Percentiles rank a stretch among this genome's conserved stretches.
phyloP scores from a whole-genome alignment of 1,140 invertebrate genomes.

The Sitophilus oryzae region DNA sequence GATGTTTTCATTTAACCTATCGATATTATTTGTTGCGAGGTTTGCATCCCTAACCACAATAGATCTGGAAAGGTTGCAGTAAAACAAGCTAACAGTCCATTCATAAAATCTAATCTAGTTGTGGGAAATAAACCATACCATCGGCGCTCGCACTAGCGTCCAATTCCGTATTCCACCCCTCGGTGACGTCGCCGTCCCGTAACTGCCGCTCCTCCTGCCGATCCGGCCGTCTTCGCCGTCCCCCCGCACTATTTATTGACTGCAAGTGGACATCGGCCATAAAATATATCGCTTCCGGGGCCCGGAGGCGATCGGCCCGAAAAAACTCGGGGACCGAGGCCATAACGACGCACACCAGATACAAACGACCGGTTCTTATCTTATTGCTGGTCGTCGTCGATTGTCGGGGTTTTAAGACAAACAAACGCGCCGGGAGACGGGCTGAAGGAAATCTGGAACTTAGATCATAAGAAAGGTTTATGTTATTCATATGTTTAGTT shows the following conservation, averaged over 20 bases:
- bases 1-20: too few relatives aligned
- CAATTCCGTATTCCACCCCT: constrained; percentile 19
- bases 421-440: too few relatives aligned
- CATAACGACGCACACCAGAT: constrained; percentile 36
- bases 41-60: too few relatives aligned
- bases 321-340: constrained; percentile 14
- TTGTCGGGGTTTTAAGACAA: neutral
- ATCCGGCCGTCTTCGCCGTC: neutral
- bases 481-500: too few relatives aligned
- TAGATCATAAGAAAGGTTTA: too few relatives aligned
- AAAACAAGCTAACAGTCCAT: too few relatives aligned
- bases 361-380: constrained; percentile 25
- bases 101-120: too few relatives aligned
- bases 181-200: neutral
- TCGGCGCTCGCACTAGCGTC: constrained; percentile 4
- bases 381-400: constrained; percentile 7
- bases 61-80: too few relatives aligned
- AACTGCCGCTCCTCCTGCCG: neutral
- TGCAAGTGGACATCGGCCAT: constrained; percentile 39
- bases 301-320: constrained; percentile 27
- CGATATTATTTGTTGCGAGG: too few relatives aligned
- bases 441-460: too few relatives aligned
- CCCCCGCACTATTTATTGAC: constrained; percentile 37
- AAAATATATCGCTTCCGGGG: constrained; percentile 38
- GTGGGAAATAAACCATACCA: too few relatives aligned